Evolutionary conservation across 2,797 vertebrate species (phyloP).

Genomic region (Poliocrania exsul): DNA sequence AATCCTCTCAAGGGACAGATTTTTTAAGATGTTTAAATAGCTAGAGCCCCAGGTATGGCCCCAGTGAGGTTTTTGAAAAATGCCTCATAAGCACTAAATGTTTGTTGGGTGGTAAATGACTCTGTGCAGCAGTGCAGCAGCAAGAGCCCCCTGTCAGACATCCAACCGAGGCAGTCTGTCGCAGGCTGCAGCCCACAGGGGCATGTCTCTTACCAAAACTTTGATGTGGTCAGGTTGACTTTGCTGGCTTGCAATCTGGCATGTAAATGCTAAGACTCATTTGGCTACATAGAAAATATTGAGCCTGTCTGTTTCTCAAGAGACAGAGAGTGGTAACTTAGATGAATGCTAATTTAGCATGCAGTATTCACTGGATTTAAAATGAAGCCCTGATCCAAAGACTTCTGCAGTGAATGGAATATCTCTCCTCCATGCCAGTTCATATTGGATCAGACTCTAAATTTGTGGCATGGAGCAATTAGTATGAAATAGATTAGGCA

Average conservation of each 20-base stretch:
- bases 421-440: background rate
- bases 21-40: conserved; percentile 60
- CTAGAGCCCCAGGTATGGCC: conserved; percentile 31
- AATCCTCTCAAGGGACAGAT: conserved; percentile 47
- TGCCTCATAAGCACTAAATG: conserved; percentile 1
- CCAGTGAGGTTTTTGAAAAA: conserved; percentile 43
- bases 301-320: background rate
- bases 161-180: rapidly evolving
- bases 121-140: rapidly evolving
- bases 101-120: conserved; percentile 26
- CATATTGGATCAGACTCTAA: conserved; percentile 17
- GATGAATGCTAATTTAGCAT: background rate
- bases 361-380: background rate
- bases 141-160: background rate
- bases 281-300: background rate
- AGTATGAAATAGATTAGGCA: conserved; percentile 48
- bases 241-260: background rate
- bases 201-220: background rate
- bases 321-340: background rate
- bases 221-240: background rate
- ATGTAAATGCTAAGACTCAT: background rate
- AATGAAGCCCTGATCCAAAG: conserved; percentile 5
- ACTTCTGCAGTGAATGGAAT: background rate
- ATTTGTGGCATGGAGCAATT: conserved; percentile 37
- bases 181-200: background rate